phyloP scores from a whole-genome alignment of 2,113 vertebrate genomes.

The Amphiprion percula region DNA sequence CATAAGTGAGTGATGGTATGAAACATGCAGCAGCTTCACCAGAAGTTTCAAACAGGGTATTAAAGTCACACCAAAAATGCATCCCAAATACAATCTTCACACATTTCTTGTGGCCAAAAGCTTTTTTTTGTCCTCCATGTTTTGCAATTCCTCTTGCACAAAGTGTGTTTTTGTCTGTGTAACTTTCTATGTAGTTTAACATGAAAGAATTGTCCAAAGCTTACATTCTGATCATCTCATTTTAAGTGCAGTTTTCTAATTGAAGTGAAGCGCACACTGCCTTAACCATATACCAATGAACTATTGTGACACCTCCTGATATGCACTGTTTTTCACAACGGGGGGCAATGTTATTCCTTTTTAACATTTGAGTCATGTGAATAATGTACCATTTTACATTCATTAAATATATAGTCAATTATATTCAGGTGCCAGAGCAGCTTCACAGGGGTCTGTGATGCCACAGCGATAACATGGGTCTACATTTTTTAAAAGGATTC shows the following conservation, averaged over 20 bases:
- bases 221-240: constrained; percentile 71
- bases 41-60: background rate
- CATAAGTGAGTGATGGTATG: background rate
- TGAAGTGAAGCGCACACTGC: constrained; percentile 55
- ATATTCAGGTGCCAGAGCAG: constrained; percentile 59
- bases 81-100: background rate
- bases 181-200: constrained; percentile 30
- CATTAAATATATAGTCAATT: constrained; percentile 44
- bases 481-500: background rate
- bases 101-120: constrained; percentile 2
- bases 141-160: constrained; percentile 18
- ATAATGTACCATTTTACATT: constrained; percentile 65
- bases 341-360: constrained; percentile 37
- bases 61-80: constrained; percentile 4
- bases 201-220: constrained; percentile 13
- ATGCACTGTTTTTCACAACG: constrained; percentile 75
- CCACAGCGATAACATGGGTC: background rate
- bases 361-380: constrained; percentile 62
- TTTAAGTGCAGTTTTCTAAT: constrained; percentile 46
- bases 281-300: constrained; percentile 45
- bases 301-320: constrained; percentile 42
- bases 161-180: constrained; percentile 6
- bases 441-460: constrained; percentile 25
- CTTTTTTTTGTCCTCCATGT: background rate
- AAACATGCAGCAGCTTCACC: constrained; percentile 7